These are phyloP conservation scores for Antigone vipio DNA, from an alignment of 2,113 vertebrate genomes.

Conservation along the genomic window DNA sequence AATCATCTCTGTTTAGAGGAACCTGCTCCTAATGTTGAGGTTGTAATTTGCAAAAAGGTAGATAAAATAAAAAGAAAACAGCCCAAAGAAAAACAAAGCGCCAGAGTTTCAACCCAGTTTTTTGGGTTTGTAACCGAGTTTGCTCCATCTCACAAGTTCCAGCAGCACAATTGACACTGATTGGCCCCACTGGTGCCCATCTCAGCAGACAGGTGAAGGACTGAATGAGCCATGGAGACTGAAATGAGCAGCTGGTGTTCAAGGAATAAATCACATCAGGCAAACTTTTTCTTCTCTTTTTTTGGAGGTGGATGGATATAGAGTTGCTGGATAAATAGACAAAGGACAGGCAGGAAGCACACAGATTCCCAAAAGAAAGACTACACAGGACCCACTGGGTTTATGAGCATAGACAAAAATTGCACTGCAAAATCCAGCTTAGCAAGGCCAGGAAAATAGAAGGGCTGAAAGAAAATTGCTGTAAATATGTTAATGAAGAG, in stretches of 20 bases:
- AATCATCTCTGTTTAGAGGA: not conserved
- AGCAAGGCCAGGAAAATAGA: not conserved
- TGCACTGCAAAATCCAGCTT: not conserved
- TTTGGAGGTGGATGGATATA: not conserved
- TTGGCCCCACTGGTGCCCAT: not conserved
- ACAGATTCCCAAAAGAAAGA: not conserved
- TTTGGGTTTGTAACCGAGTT: not conserved
- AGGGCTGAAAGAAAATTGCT: not conserved
- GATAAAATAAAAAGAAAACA: not conserved
- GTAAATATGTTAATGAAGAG: not conserved
- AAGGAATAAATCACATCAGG: not conserved
- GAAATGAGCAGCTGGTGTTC: conserved; percentile 17
- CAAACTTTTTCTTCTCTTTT: not conserved
- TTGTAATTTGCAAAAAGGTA: not conserved
- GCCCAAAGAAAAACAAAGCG: not conserved
- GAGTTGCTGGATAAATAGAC: not conserved
- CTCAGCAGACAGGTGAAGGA: not conserved
- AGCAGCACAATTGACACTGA: not conserved
- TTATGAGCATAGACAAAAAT: not conserved
- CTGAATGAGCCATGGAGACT: not conserved
- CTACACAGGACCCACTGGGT: not conserved
- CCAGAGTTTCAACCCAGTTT: not conserved
- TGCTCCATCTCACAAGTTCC: not conserved
- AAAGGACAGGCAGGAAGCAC: not conserved
- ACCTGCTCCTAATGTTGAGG: not conserved